Base-by-base conservation (phyloP, 2,113 vertebrate species). In the pig (Sus scrofa) region DNA sequence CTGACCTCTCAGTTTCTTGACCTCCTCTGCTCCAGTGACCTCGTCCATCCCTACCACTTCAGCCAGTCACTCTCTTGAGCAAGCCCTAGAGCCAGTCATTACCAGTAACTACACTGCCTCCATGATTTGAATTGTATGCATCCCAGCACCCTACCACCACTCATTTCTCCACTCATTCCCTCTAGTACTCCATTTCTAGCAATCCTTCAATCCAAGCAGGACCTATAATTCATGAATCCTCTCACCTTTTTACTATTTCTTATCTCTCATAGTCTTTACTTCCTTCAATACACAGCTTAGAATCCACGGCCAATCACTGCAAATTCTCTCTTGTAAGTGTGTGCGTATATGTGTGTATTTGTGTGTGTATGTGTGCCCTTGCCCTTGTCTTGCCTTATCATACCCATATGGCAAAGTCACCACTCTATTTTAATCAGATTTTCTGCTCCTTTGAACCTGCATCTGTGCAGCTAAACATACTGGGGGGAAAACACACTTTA, bases 241-340 rank as follows among this genome's bases (percentile, higher is more conserved):
- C n/a, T 86, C 39, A 58, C 60, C 15, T 90, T 93, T 91, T 75
- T 12, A 70, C 37, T 71, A 58, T 85, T 86, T 97, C 50, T 60
- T 83, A 93, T 24, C 63, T 18, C 44, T 65, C 54, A 26, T 18
- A 77, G 24, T 67, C 73, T 88, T 95, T 22, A 77, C 30, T 71
- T 89, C 34, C 30, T 86, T 83, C 24, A 87, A 24, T 54, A 52
- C 16, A 54, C n/a, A 96, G 15, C 65, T 91, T 88, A 11, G 12
- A 82, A 82, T 87, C 37, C 50, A 90, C 18, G 16, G 68, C 11
- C 13, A 19, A 78, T 84, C 16, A 34, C 63, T 71, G 22, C 44
- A 30, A 75, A 75, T 88, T 87, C 34, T 86, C 30, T 89, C 67
- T 62, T 77, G 10, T 16, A 5, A n/a, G n/a, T n/a, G n/a, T n/a